Base-by-base conservation (phyloP, 1,140 invertebrate genomes). In the Drosophila kepulauana region DNA sequence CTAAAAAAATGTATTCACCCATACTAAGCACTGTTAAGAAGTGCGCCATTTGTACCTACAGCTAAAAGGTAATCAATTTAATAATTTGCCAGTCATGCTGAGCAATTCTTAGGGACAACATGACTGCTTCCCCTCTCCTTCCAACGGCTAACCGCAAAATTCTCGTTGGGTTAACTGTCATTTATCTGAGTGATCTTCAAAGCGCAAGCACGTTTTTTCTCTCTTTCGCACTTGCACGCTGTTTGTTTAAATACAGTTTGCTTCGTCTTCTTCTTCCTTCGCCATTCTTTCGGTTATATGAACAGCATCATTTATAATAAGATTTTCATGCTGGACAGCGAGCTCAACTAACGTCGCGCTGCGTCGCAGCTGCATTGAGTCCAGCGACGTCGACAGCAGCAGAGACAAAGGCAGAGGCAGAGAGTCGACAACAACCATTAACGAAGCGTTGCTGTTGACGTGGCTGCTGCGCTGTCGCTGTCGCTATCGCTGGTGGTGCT, bases 301-400 rank as follows among this genome's bases (percentile, higher is more conserved):
- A 57, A 30, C 49, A 79, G 71, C 68, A 75, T 82, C 74, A 88
- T 88, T 88, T 88, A 88, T 88, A 75, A 78, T 76, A 79, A 68
- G 74, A 84, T 81, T 88, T 88, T 73, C 48, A 59, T 79, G 73
- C 45, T 52, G 52, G 67, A 66, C 56, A 57, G 56, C 49, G 35
- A 57, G 73, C 67, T 62, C 52, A 58, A 75, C 25, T n/a, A 54
- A 56, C 20, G 51, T 1, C 35, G 35, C 30, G 7, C 0, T 6
- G 30, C 30, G 30, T 30, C 57, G 41, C 62, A 64, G 62, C 62
- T 52, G 62, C 62, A 63, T 20, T 51, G 15, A 63, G 15, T 13
- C 15, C 35, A 43, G n/a, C 11, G 41, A 43, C 58, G 33, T 11
- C 16, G 33, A 13, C 35, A 28, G 20, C 16, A 13, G 8, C 35